phyloP scores from a whole-genome alignment of 2,113 vertebrate genomes.

The Sphyrna mokarran region DNA sequence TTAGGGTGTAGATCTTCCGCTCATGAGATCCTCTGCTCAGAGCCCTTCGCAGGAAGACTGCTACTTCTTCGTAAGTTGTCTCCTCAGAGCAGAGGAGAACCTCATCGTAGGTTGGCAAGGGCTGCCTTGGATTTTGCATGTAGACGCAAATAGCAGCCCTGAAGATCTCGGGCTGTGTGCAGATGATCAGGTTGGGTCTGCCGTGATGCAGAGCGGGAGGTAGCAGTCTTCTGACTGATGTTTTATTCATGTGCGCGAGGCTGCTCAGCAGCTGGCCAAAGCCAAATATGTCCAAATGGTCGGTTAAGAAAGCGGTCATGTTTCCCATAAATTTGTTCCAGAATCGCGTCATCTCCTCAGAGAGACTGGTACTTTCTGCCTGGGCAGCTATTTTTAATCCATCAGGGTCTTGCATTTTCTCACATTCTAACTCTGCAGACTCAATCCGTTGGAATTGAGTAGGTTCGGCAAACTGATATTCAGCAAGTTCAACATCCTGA shows the following conservation, averaged over 20 bases:
- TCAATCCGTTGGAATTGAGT: background rate
- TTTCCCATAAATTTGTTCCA: slow-evolving; percentile 53
- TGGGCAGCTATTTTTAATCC: background rate
- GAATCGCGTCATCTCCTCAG: slow-evolving; percentile 43
- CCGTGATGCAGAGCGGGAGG: slow-evolving; percentile 48
- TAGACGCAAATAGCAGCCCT: slow-evolving; percentile 52
- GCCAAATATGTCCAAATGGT: slow-evolving; percentile 50
- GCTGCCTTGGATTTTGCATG: slow-evolving; percentile 46
- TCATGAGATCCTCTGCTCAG: slow-evolving; percentile 43
- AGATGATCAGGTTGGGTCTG: slow-evolving; percentile 57
- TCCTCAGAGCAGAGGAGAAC: slow-evolving; percentile 59
- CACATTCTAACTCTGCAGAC: background rate
- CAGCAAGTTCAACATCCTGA: background rate
- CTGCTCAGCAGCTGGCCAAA: slow-evolving; percentile 48
- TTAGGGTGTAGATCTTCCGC: slow-evolving; percentile 58
- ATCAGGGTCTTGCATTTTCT: background rate
- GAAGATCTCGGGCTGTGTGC: slow-evolving; percentile 52
- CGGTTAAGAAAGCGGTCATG: slow-evolving; percentile 46
- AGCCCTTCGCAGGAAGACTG: slow-evolving; percentile 62
- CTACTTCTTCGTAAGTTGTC: slow-evolving; percentile 60
- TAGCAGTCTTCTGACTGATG: slow-evolving; percentile 45
- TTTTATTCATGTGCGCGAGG: slow-evolving; percentile 48
- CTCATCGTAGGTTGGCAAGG: slow-evolving; percentile 58
- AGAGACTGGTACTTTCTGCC: accelerated
- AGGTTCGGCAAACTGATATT: background rate